Conservation (phyloP, 2,888 invertebrate genomes). For the Pristionchus entomophagus region DNA sequence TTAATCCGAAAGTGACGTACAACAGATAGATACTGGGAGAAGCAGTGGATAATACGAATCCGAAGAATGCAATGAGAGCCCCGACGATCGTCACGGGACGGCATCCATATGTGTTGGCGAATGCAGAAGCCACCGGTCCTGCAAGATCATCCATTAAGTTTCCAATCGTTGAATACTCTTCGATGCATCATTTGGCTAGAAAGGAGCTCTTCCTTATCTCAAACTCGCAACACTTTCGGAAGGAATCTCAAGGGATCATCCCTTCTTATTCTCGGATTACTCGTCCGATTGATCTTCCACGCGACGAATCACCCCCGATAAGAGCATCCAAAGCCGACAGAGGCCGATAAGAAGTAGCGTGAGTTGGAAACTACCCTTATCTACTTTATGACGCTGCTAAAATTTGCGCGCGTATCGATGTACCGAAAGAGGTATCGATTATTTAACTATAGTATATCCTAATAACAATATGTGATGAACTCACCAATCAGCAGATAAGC, state of each 20-base stretch:
- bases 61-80: constrained; percentile 83
- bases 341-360: not conserved
- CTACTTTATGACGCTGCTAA: not conserved
- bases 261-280: not conserved
- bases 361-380: constrained; percentile 5
- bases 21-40: constrained; percentile 82
- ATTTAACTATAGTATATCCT: not conserved
- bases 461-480: too few species aligned
- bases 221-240: constrained; percentile 10
- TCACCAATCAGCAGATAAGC: constrained; percentile 93
- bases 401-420: not conserved
- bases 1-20: constrained; percentile 91
- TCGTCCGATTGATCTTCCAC: not conserved
- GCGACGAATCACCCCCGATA: not conserved
- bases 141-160: not conserved
- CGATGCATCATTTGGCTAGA: not conserved
- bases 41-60: constrained; percentile 87
- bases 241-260: not conserved
- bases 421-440: not conserved
- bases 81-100: constrained; percentile 91
- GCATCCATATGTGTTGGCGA: constrained; percentile 96
- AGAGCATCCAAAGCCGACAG: not conserved
- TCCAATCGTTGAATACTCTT: not conserved
- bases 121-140: constrained; percentile 93
- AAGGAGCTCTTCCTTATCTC: not conserved